Evolutionary conservation across 2,888 invertebrate genomes (phyloP), one percentile per base, ranked within the genome.

Genomic region (Campopleginae sp.): DNA sequence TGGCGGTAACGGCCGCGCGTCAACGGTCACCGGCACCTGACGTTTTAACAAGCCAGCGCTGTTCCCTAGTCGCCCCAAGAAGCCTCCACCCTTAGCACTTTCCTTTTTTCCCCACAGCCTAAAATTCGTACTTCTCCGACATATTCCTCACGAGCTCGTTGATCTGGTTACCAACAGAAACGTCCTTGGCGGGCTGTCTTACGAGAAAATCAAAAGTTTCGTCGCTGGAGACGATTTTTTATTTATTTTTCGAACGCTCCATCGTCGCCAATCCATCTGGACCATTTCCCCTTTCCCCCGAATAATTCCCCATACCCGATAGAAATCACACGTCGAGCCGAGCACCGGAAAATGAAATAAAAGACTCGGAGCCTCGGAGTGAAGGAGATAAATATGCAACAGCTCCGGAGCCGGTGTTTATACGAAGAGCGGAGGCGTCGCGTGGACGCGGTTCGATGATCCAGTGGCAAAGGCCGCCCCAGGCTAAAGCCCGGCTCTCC

Each of bases 11-110:
- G 92, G 93, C 91, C 91, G 91, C 91, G 91, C 92, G 92, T 92
- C 92, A 93, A 93, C 93, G 93, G 93, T 92, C 89, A 88, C 88
- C 84, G 92, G 91, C 93, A 93, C 93, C 93, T 93, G 93, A 92
- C 93, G 92, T 90, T 90, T 90, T 88, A 90, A 90, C 90, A 89
- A 92, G 90, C 89, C 84, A 81, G 54, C 77, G 75, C 70, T 61
- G 23, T 44, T 27, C 27, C n/a, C 12, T 44, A 44, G 4, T 38
- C n/a, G 77, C 23, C 61, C 75, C 61, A 74, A 77, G 27, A 82
- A 80, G 77, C 80, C 65, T 77, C 68, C 81, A 85, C 87, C 88
- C 89, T 88, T 86, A 86, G 38, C 38, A 33, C 75, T 82, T 79
- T 80, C 68, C 7, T 68, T 80, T 80, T 72, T 75, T 19, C 54